Percentiles rank a stretch among this genome's conserved stretches.
These are phyloP conservation scores for Scytalopus superciliaris DNA, from an alignment of 2,113 vertebrate genomes.

Conservation along the genomic window DNA sequence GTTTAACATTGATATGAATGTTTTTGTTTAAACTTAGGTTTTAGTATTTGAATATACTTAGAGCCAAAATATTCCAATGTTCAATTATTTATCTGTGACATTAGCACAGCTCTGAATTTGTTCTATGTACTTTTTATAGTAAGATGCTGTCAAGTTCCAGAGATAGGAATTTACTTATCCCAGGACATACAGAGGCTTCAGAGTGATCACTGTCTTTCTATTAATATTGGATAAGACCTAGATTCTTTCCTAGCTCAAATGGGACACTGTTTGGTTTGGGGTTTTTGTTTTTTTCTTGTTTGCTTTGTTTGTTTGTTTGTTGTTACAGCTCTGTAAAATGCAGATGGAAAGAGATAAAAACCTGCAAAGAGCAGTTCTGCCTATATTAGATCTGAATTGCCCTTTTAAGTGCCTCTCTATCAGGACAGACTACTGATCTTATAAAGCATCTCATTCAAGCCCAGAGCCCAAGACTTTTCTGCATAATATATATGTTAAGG, in stretches of 20 bases:
- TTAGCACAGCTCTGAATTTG: background rate
- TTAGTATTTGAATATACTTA: background rate
- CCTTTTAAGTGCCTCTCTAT: background rate
- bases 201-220: background rate
- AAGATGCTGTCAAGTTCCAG: background rate
- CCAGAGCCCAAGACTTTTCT: background rate
- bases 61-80: background rate
- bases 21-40: too few species aligned
- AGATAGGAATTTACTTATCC: conserved; percentile 1
- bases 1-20: background rate
- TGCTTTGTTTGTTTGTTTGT: too few species aligned
- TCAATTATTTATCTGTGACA: conserved; percentile 2
- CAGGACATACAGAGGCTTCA: background rate
- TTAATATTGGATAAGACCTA: conserved; percentile 3
- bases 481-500: background rate
- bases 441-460: background rate
- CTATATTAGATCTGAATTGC: background rate
- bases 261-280: too few species aligned
- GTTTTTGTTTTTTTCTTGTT: too few species aligned
- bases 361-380: background rate
- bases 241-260: background rate
- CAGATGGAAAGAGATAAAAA: background rate
- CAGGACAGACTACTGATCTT: background rate
- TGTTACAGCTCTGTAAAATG: background rate
- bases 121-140: background rate